A percentile compares a stretch with the other conserved stretches of the same genome.
phyloP scores from a whole-genome alignment of 2,113 vertebrate species.

The Boulengeromyrus knoepffleri region DNA sequence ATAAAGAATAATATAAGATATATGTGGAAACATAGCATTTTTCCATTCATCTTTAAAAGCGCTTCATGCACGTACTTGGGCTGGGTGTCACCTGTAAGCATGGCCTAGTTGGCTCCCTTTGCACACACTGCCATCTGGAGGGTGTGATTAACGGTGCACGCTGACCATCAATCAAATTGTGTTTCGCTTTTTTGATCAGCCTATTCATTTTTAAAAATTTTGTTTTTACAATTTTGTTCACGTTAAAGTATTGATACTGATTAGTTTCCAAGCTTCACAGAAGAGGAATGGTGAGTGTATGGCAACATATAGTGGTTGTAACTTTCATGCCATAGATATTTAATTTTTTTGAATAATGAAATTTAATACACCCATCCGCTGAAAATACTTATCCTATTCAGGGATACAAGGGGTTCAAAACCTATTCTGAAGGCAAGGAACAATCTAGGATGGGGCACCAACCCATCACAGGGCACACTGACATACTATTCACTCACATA shows the following conservation, averaged over 20 bases:
- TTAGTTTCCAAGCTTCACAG: background rate
- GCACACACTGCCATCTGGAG: constrained; percentile 1
- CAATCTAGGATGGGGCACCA: too few species aligned
- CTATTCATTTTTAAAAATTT: background rate
- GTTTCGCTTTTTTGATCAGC: background rate
- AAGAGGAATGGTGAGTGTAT: background rate
- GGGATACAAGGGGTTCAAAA: background rate
- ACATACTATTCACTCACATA: too few species aligned
- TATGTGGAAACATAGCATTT: background rate
- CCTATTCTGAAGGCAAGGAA: too few species aligned
- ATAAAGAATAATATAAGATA: background rate
- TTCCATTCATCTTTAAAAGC: background rate
- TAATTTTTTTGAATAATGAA: background rate
- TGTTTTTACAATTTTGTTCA: background rate
- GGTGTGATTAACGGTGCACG: background rate
- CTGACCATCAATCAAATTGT: background rate
- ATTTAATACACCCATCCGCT: background rate
- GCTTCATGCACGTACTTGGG: background rate
- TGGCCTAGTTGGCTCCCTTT: background rate
- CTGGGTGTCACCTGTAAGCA: background rate
- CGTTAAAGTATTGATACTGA: background rate
- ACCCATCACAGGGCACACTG: too few species aligned
- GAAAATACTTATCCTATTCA: background rate
- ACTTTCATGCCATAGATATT: background rate
- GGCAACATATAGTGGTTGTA: background rate